Evolutionary conservation across 2,888 invertebrate species (phyloP).

Genomic region (Taphrorychus bicolor): DNA sequence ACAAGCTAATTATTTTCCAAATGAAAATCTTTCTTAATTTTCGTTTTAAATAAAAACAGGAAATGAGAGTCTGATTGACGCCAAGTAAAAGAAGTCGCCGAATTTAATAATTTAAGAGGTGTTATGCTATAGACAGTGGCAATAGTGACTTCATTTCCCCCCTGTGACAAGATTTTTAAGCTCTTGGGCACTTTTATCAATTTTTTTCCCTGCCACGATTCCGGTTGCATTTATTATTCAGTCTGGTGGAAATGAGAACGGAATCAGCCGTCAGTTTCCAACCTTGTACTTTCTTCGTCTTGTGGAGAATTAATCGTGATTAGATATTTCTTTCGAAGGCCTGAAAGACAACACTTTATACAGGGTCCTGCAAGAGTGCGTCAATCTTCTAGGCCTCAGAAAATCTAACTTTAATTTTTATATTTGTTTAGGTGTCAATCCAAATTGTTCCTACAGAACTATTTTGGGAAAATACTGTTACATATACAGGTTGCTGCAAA

Average conservation of each 20-base stretch:
- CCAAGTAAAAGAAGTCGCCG: conserved; percentile 17
- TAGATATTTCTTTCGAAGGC: no score
- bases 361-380: no score
- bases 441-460: no score
- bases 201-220: conserved; percentile 17
- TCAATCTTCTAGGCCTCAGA: no score
- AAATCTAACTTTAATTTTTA: no score
- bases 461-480: no score
- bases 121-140: conserved; percentile 40
- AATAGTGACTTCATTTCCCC: conserved; percentile 41
- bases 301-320: not conserved
- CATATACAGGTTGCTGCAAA: no score
- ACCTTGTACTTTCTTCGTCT: conserved; percentile 16
- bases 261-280: conserved; percentile 37
- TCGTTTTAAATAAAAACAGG: conserved; percentile 25
- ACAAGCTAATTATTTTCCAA: not conserved
- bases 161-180: conserved; percentile 37
- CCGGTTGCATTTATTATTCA: conserved; percentile 40
- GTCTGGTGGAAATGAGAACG: conserved; percentile 39
- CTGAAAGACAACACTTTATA: no score
- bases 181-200: conserved; percentile 39
- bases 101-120: conserved; percentile 38
- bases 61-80: conserved; percentile 32
- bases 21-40: conserved; percentile 10
- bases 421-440: no score